phyloP scores from a whole-genome alignment of 2,113 vertebrate species.

The Actinemys pallida region DNA sequence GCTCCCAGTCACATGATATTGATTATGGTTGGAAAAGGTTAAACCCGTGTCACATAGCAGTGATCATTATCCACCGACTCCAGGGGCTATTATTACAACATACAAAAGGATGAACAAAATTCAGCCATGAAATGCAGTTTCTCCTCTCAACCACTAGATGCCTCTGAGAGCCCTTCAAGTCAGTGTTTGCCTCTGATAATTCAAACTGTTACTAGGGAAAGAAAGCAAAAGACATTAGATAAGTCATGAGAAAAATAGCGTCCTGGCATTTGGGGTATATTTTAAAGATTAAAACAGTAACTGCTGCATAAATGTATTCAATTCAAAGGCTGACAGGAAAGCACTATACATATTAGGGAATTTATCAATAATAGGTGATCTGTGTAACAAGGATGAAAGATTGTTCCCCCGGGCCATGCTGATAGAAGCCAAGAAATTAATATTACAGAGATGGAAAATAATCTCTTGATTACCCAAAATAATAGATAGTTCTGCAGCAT shows the following conservation, averaged over 20 bases:
- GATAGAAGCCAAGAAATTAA: conserved; percentile 55
- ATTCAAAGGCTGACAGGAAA: conserved; percentile 43
- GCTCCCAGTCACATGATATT: background rate
- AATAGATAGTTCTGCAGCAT: conserved; percentile 19
- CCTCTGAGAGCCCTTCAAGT: conserved; percentile 53
- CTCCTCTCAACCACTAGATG: conserved; percentile 59
- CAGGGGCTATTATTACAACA: background rate
- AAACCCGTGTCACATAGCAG: background rate
- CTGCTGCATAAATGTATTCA: conserved; percentile 46
- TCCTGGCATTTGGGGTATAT: conserved; percentile 8
- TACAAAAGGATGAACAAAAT: background rate
- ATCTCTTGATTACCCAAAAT: conserved; percentile 43
- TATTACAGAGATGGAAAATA: conserved; percentile 51
- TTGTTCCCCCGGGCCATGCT: background rate
- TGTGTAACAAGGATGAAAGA: conserved; percentile 47
- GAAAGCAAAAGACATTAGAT: background rate
- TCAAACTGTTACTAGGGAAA: background rate
- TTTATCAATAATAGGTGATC: conserved; percentile 49
- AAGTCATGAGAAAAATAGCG: background rate
- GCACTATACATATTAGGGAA: background rate
- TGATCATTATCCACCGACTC: background rate
- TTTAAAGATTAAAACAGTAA: conserved; percentile 49
- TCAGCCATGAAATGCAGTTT: conserved; percentile 19
- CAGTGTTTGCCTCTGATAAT: background rate
- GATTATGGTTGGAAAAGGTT: accelerated